Evolutionary conservation across 2,888 invertebrate species (phyloP), one percentile per base, ranked within the genome.

Genomic region (Stenodera caucasica): DNA sequence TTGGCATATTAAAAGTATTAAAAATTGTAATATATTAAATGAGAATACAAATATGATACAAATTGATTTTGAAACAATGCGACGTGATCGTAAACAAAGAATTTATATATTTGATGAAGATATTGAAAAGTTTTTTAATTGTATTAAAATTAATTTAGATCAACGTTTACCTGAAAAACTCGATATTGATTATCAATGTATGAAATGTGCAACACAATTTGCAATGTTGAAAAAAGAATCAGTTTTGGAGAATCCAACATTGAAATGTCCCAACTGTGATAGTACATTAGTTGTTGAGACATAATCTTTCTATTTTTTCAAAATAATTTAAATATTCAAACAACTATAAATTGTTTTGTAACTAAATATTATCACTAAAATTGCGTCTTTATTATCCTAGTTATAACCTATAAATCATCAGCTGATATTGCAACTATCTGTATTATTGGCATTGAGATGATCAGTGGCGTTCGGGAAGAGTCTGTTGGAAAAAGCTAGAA

Each of bases 201-300:
- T 88, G 73, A 88, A 86, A 73, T 89, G 89, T 69, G 82, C 83
- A 2, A 81, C 84, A 9, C 82, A 85, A 65, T 89, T 89, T 75
- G 84, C 83, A 1, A 81, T 81, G 60, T 85, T 86, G 45, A 74
- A 70, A 57, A 70, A 65, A 23, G 72, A 65, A 33, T 67, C 66
- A 18, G 57, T 72, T 9, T 50, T 69, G 32, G 68, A 69, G 29
- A 57, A 65, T 40, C 56, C 64, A 21, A 64, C 63, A 15, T 56
- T 81, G 6, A 71, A 73, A 32, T 88, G 88, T 75, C 86, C 87
- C 1, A 81, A 82, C 15, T 88, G 88, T 70, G 78, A 82, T 49
- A 87, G 88, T 70, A 82, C 81, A 1, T 79, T 85, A 58, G 85
- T 88, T 1, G 81, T 85, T 61, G 82, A 84, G 75, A 65, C 21